Percentiles rank a stretch among this genome's conserved stretches.
Conservation (phyloP, 2,113 vertebrate genomes). For the Cheilinus undulatus region DNA sequence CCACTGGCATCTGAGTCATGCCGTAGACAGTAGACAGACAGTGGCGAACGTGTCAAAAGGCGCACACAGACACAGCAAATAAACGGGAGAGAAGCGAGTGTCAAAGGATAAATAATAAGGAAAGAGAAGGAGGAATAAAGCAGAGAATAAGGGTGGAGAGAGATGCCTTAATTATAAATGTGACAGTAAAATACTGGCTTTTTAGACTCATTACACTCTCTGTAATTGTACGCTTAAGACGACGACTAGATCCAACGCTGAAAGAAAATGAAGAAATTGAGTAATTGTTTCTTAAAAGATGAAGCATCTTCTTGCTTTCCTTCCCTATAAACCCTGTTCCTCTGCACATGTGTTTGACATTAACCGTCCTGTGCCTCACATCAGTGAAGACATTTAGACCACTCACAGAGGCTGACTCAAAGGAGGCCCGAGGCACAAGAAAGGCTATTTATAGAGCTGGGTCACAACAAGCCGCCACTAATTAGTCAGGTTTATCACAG, state of each 20-base stretch:
- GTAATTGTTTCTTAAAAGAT: slow-evolving; percentile 75
- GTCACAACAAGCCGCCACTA: slow-evolving; percentile 58
- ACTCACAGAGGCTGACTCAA: slow-evolving; percentile 45
- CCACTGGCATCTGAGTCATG: slow-evolving; percentile 78
- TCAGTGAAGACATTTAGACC: slow-evolving; percentile 67
- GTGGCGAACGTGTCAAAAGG: slow-evolving; percentile 62
- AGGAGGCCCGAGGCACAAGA: slow-evolving; percentile 49
- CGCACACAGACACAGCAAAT: slow-evolving; percentile 34
- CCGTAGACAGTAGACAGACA: slow-evolving; percentile 61
- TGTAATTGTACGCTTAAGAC: slow-evolving; percentile 56
- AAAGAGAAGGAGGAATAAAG: slow-evolving; percentile 1
- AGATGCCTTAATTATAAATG: slow-evolving; percentile 35
- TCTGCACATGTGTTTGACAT: slow-evolving; percentile 77
- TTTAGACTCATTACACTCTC: slow-evolving; percentile 61
- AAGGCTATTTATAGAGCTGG: slow-evolving; percentile 74
- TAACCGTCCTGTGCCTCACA: slow-evolving; percentile 65
- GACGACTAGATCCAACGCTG: slow-evolving; percentile 45
- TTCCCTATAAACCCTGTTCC: slow-evolving; percentile 55
- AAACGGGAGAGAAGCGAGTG: slow-evolving; percentile 28
- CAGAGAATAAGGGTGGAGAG: background rate
- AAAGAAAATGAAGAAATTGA: slow-evolving; percentile 53
- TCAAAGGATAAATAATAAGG: slow-evolving; percentile 18
- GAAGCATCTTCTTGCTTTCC: slow-evolving; percentile 55
- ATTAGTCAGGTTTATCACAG: slow-evolving; percentile 61
- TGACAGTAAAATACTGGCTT: slow-evolving; percentile 27